Base-by-base conservation (phyloP, 1,140 invertebrate species). In the Anastrepha obliqua region DNA sequence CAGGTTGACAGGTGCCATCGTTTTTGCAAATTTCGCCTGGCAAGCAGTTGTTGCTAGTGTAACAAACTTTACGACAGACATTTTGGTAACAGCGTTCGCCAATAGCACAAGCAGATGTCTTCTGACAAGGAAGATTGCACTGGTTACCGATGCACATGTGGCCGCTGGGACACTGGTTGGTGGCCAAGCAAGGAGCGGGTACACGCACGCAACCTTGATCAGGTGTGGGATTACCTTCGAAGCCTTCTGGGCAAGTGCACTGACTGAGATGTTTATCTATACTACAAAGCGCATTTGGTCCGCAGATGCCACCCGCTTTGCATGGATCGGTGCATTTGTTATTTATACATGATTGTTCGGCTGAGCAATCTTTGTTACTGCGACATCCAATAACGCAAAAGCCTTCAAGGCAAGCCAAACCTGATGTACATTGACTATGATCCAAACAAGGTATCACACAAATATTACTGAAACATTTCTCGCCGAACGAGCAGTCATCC, bases 271-370 rank as follows among this genome's bases (percentile, higher is more conserved):
- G 97, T 90, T 97, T 95, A 20, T 95, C 91, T 90, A 96, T 96
- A 70, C 94, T 95, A 91, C 97, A 98, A 47, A 97, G 94, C 7
- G 97, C 96, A 93, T 98, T 98, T 2, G 97, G 95, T 15, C 97
- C 97, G 93, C 97, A 98, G 7, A 96, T 95, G 86, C 96, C 96
- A 90, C 95, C 95, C 39, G 94, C 94, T 78, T 95, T 93, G 91
- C 97, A 98, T 29, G 97, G 97, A 94, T 98, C 96, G 91, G 96
- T 94, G 92, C 98, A 98, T 93, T 96, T 96, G 90, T 96, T 97
- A 85, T 97, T 96, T 29, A 98, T 95, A 90, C 98, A 98, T 2
- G 97, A 96, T 91, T 98, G 95, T 85, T 96, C 94, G 20, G 93
- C 94, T 7, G 95, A 94, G 91, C 98, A 98, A 89, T 98, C 96